Conservation (phyloP, 2,113 vertebrate species). For the Neoarius graeffei region DNA sequence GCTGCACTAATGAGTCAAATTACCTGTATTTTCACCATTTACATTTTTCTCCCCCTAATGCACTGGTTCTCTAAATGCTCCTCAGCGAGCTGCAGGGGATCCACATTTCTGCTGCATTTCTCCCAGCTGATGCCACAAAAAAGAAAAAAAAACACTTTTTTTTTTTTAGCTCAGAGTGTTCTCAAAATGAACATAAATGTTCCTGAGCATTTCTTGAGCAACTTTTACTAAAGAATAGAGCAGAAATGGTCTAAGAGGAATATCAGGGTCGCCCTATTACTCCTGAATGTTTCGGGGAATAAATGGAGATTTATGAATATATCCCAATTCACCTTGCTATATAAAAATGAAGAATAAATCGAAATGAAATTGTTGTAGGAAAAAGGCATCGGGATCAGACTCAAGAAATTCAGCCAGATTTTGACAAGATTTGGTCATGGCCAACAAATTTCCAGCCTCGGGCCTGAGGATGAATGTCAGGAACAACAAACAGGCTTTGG, state of each 20-base stretch:
- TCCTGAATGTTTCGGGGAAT: not conserved
- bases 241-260: not conserved
- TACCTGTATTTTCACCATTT: constrained; percentile 48
- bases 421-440: no score
- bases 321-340: not conserved
- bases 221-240: not conserved
- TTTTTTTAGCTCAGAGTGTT: not conserved
- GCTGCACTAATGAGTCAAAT: constrained; percentile 48
- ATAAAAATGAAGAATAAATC: not conserved
- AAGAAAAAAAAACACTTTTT: not conserved
- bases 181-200: not conserved
- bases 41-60: constrained; percentile 37
- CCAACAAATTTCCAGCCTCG: no score
- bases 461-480: no score
- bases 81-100: not conserved
- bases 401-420: no score
- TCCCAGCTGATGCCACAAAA: no score
- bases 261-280: not conserved
- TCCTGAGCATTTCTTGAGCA: not conserved
- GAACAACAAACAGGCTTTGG: no score
- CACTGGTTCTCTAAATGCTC: not conserved
- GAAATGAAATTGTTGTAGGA: not conserved
- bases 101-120: not conserved
- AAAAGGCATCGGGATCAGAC: not conserved
- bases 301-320: not conserved